phyloP scores from a whole-genome alignment of 2,113 vertebrate species.

The Myrmecophaga tridactyla region DNA sequence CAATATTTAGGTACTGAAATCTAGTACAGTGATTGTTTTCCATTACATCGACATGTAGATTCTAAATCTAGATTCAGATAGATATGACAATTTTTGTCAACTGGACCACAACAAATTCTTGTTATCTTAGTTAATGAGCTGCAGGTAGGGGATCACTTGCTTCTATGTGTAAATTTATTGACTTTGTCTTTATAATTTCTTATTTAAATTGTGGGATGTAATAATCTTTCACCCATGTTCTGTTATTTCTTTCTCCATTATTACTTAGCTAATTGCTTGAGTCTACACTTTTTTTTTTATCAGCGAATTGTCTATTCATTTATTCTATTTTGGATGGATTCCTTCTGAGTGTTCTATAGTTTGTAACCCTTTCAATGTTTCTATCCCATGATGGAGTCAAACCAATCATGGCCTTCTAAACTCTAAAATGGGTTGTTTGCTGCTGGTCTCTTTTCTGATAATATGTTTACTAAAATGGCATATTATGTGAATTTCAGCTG shows the following conservation, averaged over 20 bases:
- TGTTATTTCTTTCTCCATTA: conserved; percentile 10
- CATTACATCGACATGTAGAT: not conserved
- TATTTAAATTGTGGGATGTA: not conserved
- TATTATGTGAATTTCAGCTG: not conserved
- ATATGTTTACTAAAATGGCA: not conserved
- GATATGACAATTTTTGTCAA: not conserved
- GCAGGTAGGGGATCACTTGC: not conserved
- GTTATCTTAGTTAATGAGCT: not conserved
- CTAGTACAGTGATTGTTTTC: not conserved
- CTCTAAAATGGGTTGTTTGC: not conserved
- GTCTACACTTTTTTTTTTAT: not conserved
- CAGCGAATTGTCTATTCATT: conserved; percentile 44
- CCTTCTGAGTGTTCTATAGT: not conserved
- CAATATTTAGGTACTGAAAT: not conserved
- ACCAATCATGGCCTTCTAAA: not conserved
- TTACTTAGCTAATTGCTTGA: not conserved
- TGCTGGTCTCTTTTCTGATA: not conserved
- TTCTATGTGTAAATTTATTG: not conserved
- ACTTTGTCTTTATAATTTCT: conserved; percentile 4
- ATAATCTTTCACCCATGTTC: not conserved
- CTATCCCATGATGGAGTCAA: not conserved
- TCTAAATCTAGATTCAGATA: not conserved
- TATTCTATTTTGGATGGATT: not conserved
- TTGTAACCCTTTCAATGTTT: not conserved
- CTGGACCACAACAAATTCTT: not conserved